A percentile compares a stretch with the other conserved stretches of the same genome.
phyloP scores from a whole-genome alignment of 2,888 invertebrate species.

The Anthrax anthrax region DNA sequence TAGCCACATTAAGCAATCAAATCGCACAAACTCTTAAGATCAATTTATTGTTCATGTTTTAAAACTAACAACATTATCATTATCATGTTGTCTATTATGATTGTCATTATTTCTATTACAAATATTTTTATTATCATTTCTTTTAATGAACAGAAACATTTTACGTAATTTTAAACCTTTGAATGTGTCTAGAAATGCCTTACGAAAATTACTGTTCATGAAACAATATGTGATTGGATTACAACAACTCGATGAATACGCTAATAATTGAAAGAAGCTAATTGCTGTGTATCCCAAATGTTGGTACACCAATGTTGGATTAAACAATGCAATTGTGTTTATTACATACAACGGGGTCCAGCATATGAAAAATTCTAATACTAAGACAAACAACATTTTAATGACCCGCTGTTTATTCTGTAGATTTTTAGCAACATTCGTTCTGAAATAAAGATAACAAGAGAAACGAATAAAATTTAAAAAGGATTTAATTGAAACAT shows the following conservation, averaged over 20 bases:
- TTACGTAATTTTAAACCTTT: slow-evolving; percentile 28
- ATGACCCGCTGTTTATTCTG: slow-evolving; percentile 42
- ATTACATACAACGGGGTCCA: slow-evolving; percentile 79
- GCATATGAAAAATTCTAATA: slow-evolving; percentile 79
- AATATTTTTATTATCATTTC: too few species aligned
- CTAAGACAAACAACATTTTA: slow-evolving; percentile 82
- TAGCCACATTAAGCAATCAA: too few species aligned
- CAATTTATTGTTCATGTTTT: neutral
- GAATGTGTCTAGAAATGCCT: slow-evolving; percentile 64
- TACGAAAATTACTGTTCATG: slow-evolving; percentile 77
- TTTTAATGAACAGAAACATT: neutral
- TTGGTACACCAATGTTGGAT: slow-evolving; percentile 52
- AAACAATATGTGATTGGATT: slow-evolving; percentile 89
- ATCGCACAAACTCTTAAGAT: too few species aligned
- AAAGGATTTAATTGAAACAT: neutral
- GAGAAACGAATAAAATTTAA: neutral
- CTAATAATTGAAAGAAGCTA: slow-evolving; percentile 57
- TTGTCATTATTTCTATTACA: too few species aligned
- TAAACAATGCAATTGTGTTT: slow-evolving; percentile 59
- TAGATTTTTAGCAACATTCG: slow-evolving; percentile 26
- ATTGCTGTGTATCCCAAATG: slow-evolving; percentile 59
- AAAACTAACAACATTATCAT: neutral
- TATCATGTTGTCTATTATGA: neutral
- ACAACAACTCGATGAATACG: slow-evolving; percentile 71
- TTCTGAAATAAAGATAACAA: neutral